Conservation (phyloP, 2,113 vertebrate genomes). For the Mirza zaza region DNA sequence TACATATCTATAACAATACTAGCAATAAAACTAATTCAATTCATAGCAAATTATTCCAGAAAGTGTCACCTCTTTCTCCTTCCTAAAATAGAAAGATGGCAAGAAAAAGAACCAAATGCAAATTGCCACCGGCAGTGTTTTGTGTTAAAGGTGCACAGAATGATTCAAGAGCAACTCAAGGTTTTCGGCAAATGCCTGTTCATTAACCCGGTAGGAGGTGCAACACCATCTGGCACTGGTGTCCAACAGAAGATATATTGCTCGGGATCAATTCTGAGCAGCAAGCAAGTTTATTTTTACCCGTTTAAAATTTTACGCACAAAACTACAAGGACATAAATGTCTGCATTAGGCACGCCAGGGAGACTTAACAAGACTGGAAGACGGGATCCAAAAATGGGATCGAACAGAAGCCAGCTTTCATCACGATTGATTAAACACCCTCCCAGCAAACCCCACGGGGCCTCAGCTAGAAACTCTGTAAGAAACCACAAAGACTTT, state of each 20-base stretch:
- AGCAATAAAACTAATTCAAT: conserved; percentile 13
- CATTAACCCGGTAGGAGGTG: conserved; percentile 61
- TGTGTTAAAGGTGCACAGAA: conserved; percentile 39
- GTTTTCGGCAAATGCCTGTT: conserved; percentile 59
- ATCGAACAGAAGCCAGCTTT: conserved; percentile 48
- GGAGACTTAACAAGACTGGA: conserved; percentile 32
- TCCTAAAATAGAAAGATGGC: neutral
- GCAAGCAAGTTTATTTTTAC: conserved; percentile 75
- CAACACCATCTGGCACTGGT: conserved; percentile 55
- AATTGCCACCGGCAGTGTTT: neutral
- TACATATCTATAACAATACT: neutral
- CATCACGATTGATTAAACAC: conserved; percentile 53
- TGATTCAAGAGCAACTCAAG: conserved; percentile 77
- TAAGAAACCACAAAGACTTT: neutral
- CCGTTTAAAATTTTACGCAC: conserved; percentile 14
- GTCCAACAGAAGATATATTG: conserved; percentile 55
- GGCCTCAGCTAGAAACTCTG: neutral
- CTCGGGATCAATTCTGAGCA: conserved; percentile 49
- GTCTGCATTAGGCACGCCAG: conserved; percentile 34
- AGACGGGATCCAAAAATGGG: conserved; percentile 56
- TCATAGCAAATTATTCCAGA: neutral
- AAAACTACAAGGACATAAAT: conserved; percentile 65
- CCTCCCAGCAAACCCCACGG: conserved; percentile 34
- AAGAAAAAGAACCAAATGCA: conserved; percentile 13
- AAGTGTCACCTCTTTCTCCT: conserved; percentile 46